Evolutionary conservation across 2,113 vertebrate genomes (phyloP), one percentile per base, ranked within the genome.

Genomic region (Microtus richardsoni): DNA sequence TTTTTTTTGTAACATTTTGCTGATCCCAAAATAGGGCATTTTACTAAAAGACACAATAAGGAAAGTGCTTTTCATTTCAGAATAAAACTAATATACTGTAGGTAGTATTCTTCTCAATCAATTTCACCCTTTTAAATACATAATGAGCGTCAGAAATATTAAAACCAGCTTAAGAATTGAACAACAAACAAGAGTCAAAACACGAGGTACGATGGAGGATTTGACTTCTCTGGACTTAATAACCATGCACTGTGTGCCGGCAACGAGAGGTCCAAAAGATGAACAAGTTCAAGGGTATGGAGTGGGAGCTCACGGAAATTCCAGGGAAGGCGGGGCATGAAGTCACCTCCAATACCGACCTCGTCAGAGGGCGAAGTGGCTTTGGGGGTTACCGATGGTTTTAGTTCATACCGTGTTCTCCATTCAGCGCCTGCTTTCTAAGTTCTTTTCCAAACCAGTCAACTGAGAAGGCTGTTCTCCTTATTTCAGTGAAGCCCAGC

Each of bases 1-100:
- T 49, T 85, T 17, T 94, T 90, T 82, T 77, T 52, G 86, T n/a
- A n/a, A 19, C 41, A 92, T 92, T 91, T 96, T 78, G 17, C 30
- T 83, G 66, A 70, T 73, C 71, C 83, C 7, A 11, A 95, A 95
- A 75, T 60, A 85, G 33, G 36, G 2, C 21, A 71, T 80, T 95
- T 95, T 85, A 39, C 58, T 17, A 91, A 28, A 88, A 93, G 22
- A 85, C 79, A 66, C 91, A 80, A 73, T 49, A 30, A 66, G 71
- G 88, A 82, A 87, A 83, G 24, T 83, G 5, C 0, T 88, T 95
- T 85, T 88, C 28, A 7, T 54, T 91, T 62, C 58, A 78, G 82
- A 60, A 28, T 85, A 89, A 93, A 75, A 92, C 70, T 39, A 12
- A 22, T 54, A 14, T 85, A 70, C 7, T 30, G 22, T 44, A 3